These are phyloP conservation scores for Paraplagusia blochii DNA, from an alignment of 2,113 vertebrate genomes.

Conservation along the genomic window DNA sequence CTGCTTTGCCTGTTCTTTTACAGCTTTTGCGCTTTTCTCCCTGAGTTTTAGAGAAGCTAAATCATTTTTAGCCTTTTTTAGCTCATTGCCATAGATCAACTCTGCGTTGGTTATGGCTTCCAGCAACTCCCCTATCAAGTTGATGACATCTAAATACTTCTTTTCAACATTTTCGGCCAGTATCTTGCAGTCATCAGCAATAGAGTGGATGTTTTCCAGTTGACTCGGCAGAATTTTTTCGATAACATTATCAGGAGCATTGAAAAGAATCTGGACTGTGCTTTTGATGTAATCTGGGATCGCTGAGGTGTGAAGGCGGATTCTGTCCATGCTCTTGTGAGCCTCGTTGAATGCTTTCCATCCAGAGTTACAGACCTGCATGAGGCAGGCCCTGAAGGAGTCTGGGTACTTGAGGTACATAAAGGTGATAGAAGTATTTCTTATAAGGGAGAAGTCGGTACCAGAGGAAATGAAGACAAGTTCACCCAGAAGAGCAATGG, in stretches of 20 bases:
- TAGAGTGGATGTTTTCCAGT: neutral
- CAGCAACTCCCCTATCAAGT: neutral
- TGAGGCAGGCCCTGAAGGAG: conserved; percentile 4
- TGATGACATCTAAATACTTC: neutral
- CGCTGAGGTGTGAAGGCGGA: neutral
- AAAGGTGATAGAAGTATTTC: neutral
- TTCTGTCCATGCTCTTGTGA: neutral
- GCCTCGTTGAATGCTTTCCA: conserved; percentile 2
- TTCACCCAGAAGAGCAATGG: neutral
- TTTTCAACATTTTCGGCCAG: neutral
- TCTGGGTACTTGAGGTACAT: conserved; percentile 1
- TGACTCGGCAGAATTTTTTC: neutral
- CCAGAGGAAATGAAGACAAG: neutral
- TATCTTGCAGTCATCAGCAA: neutral
- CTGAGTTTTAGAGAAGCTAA: neutral
- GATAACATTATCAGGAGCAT: neutral
- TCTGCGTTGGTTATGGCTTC: neutral
- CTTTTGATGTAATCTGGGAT: neutral
- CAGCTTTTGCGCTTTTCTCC: neutral
- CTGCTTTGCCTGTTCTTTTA: neutral
- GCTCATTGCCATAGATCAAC: neutral
- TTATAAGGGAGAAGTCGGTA: neutral
- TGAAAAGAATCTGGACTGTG: neutral
- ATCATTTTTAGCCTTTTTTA: neutral
- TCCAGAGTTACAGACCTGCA: conserved; percentile 1